A percentile compares a stretch with the other conserved stretches of the same genome.
Conservation (phyloP, 2,113 vertebrate species). For the Etheostoma cragini region DNA sequence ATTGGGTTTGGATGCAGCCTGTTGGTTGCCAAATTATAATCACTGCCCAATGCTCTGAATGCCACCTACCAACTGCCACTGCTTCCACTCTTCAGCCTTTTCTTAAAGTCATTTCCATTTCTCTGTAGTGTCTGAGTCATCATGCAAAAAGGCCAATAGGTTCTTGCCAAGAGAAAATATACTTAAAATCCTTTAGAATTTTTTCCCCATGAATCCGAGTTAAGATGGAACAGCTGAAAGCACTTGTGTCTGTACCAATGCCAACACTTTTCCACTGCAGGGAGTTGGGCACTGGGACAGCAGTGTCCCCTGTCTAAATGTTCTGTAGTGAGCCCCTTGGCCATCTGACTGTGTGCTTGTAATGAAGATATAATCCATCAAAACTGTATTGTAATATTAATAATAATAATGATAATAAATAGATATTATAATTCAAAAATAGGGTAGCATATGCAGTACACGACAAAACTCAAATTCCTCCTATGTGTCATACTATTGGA, state of each 20-base stretch:
- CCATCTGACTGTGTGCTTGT: background rate
- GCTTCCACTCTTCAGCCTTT: constrained; percentile 40
- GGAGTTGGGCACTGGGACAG: constrained; percentile 3
- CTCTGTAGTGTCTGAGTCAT: constrained; percentile 56
- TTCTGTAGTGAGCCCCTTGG: constrained; percentile 4
- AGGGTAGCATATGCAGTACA: background rate
- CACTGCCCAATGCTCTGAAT: constrained; percentile 24
- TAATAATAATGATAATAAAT: background rate
- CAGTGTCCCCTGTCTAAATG: constrained; percentile 4
- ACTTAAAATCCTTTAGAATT: constrained; percentile 47
- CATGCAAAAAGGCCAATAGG: constrained; percentile 31
- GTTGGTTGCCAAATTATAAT: constrained; percentile 24
- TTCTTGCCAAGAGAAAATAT: constrained; percentile 52
- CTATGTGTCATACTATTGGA: background rate
- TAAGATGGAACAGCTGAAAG: constrained; percentile 59
- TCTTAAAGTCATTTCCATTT: constrained; percentile 38
- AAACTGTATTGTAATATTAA: background rate
- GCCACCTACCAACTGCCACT: constrained; percentile 17
- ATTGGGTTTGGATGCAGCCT: constrained; percentile 27
- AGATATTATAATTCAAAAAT: background rate
- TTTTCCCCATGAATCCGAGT: constrained; percentile 44
- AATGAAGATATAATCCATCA: constrained; percentile 7
- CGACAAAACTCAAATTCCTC: background rate
- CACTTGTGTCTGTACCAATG: constrained; percentile 26
- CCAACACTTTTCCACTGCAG: constrained; percentile 47